These are phyloP conservation scores for Oplegnathus fasciatus DNA, from an alignment of 2,113 vertebrate species.

Conservation along the genomic window DNA sequence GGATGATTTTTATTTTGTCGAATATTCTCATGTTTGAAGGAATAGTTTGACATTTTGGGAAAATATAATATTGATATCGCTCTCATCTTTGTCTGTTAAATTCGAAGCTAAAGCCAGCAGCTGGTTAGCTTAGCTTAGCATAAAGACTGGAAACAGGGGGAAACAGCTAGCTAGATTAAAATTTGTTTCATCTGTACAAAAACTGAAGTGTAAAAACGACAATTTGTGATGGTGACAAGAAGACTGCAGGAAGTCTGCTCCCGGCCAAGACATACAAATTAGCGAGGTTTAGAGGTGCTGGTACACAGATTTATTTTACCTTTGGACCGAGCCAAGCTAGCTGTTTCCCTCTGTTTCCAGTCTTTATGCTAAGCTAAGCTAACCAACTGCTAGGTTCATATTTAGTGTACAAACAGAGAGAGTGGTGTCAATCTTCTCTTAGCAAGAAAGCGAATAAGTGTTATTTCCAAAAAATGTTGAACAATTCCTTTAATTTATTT, in stretches of 20 bases:
- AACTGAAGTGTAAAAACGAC: too few species aligned
- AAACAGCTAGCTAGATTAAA: neutral
- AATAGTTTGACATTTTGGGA: conserved; percentile 7
- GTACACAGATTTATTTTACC: neutral
- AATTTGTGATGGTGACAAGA: too few species aligned
- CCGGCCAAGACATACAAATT: neutral
- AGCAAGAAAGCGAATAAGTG: neutral
- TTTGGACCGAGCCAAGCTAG: neutral
- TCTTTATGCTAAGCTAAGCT: neutral
- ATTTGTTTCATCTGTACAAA: too few species aligned
- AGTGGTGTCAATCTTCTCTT: neutral
- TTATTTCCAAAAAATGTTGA: conserved; percentile 6
- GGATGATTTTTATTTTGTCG: conserved; percentile 20
- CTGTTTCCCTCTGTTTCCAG: neutral
- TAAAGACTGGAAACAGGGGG: neutral
- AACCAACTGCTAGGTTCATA: neutral
- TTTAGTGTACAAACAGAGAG: neutral
- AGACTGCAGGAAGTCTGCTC: neutral
- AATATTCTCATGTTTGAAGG: neutral
- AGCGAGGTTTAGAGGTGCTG: too few species aligned
- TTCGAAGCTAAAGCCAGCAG: neutral
- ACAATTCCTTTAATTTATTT: conserved; percentile 11
- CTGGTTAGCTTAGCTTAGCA: neutral
- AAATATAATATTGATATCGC: neutral
- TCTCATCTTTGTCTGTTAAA: neutral